Conservation (phyloP, 2,797 vertebrate species). For the Halcyon badia region DNA sequence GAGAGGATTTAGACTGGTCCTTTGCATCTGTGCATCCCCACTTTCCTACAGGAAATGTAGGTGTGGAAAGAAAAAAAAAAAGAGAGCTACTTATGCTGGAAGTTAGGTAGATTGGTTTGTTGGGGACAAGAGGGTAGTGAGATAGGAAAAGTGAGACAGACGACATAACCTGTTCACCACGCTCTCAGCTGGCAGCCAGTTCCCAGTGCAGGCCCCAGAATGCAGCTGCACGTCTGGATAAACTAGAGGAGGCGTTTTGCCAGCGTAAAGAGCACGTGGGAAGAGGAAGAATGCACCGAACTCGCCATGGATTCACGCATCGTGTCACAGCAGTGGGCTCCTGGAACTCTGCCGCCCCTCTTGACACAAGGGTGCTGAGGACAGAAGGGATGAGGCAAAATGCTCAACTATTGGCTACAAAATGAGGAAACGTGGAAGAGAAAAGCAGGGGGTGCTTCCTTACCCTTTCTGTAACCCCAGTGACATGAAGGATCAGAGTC, state of each 20-base stretch:
- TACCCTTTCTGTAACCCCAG: background rate
- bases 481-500: background rate
- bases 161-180: slow-evolving; percentile 2
- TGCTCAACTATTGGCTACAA: background rate
- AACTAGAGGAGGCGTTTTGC: background rate
- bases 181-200: background rate
- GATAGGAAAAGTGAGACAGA: background rate
- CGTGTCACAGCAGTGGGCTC: background rate
- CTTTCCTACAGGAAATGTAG: background rate
- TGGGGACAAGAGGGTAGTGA: background rate
- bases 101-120: background rate
- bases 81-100: rapidly evolving
- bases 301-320: rapidly evolving
- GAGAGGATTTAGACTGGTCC: background rate
- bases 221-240: rapidly evolving
- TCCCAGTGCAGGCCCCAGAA: background rate
- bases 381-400: background rate
- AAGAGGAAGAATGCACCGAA: background rate
- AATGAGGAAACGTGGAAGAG: background rate
- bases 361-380: rapidly evolving
- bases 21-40: background rate
- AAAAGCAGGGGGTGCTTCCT: background rate
- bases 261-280: background rate
- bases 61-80: background rate
- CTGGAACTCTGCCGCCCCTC: background rate